Percentiles rank a stretch among this genome's conserved stretches.
These are phyloP conservation scores for Hyperopisus bebe DNA, from an alignment of 2,113 vertebrate genomes.

Conservation along the genomic window DNA sequence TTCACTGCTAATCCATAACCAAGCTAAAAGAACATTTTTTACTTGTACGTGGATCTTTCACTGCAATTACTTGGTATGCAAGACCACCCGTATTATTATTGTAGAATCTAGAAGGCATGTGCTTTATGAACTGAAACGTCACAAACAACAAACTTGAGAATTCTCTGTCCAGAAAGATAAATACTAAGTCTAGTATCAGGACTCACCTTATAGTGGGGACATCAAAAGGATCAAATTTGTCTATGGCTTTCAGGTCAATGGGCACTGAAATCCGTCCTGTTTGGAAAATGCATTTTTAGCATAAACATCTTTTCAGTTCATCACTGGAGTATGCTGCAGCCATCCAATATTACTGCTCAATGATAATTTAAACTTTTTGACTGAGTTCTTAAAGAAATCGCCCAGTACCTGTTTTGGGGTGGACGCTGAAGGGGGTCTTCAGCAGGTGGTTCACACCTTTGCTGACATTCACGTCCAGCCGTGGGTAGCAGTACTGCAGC, in stretches of 20 bases:
- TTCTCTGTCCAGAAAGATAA: neutral
- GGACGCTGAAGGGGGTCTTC: conserved; percentile 95
- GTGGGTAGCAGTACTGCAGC: conserved; percentile 93
- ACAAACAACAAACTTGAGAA: neutral
- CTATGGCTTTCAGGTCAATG: conserved; percentile 74
- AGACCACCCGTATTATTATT: neutral
- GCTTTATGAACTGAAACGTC: neutral
- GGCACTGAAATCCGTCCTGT: conserved; percentile 86
- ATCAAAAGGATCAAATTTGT: conserved; percentile 80
- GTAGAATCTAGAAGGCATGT: neutral
- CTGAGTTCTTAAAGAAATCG: neutral
- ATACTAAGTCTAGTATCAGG: neutral
- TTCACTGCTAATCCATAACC: neutral
- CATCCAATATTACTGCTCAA: neutral
- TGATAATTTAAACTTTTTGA: neutral
- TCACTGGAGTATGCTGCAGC: neutral
- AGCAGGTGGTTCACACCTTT: conserved; percentile 88
- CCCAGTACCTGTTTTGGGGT: conserved; percentile 82
- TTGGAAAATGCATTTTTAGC: neutral
- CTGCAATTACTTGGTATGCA: neutral
- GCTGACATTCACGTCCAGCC: conserved; percentile 89
- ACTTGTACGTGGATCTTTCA: neutral
- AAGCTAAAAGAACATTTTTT: neutral
- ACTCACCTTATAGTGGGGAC: conserved; percentile 86
- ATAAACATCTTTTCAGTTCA: neutral